Base-by-base conservation (phyloP, 1,140 invertebrate genomes). In the Drosophila ercepeae region DNA sequence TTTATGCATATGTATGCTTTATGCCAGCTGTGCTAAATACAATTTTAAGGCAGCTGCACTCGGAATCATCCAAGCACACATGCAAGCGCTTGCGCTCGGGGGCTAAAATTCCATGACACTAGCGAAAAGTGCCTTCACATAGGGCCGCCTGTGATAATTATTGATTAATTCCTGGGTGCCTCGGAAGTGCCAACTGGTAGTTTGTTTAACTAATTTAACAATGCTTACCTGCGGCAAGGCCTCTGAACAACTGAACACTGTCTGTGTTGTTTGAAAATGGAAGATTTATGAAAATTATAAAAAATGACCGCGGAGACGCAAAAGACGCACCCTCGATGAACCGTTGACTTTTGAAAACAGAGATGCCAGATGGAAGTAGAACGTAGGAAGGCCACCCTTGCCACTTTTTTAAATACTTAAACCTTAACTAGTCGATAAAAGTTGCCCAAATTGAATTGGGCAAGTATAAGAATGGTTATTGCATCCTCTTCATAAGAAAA, bases 21-120 rank as follows among this genome's bases (percentile, higher is more conserved):
- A 73, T 39, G 36, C 36, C 77, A 77, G 67, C 67, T 77, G 78
- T 58, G 67, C 72, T 72, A 72, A 76, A 82, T 76, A 65, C 52
- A 82, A 72, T 58, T 69, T 32, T 25, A 68, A 23, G 48, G 78
- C 73, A 82, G 77, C 78, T 81, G 77, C 77, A 65, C 45, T 27
- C 32, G 9, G 29, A 32, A 32, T 53, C 16, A 53, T 21, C 14
- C n/a, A n/a, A n/a, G 23, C 45, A 34, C 36, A 32, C 27, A 69
- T 32, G 55, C 9, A 23, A 65, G 71, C 77, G 64, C 59, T 81
- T 81, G 57, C 41, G 49, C 65, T 59, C 18, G 29, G 41, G 23
- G 42, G 27, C 18, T 21, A 50, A 79, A 79, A 81, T 82, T 82
- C 78, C 77, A 65, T 23, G 29, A 55, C 72, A 78, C 76, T 49